phyloP scores from a whole-genome alignment of 2,888 invertebrate species.

The Adelphocoris suturalis region DNA sequence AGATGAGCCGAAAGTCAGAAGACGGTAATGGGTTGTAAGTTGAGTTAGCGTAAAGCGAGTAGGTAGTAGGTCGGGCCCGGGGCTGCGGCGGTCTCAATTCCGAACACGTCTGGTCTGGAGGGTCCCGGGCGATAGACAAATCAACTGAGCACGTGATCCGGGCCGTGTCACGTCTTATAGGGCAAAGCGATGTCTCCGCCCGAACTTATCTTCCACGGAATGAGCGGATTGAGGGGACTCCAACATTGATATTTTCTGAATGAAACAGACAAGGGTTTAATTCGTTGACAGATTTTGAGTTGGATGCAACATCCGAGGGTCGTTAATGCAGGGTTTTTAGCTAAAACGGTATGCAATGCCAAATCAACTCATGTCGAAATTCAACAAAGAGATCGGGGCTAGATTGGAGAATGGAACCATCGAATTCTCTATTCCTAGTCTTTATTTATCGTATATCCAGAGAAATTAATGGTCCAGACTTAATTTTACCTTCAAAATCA shows the following conservation, averaged over 20 bases:
- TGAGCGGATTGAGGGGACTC: not conserved
- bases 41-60: slow-evolving; percentile 66
- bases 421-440: no score
- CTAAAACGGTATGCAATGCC: no score
- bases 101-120: slow-evolving; percentile 65
- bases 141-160: slow-evolving; percentile 70
- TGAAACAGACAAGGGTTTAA: not conserved
- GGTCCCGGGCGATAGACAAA: slow-evolving; percentile 66
- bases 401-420: no score
- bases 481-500: no score
- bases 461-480: no score
- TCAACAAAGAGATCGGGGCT: no score
- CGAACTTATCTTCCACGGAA: not conserved
- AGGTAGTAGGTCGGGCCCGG: slow-evolving; percentile 34
- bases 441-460: no score
- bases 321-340: not conserved
- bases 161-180: slow-evolving; percentile 67
- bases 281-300: not conserved
- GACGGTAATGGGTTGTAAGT: slow-evolving; percentile 62
- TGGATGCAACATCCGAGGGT: not conserved
- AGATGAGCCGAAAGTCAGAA: slow-evolving; percentile 57
- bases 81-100: slow-evolving; percentile 51
- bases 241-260: not conserved
- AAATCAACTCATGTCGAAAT: no score
- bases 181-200: slow-evolving; percentile 43